Evolutionary conservation across 2,797 vertebrate genomes (phyloP).

Genomic region (Vireo griseus): DNA sequence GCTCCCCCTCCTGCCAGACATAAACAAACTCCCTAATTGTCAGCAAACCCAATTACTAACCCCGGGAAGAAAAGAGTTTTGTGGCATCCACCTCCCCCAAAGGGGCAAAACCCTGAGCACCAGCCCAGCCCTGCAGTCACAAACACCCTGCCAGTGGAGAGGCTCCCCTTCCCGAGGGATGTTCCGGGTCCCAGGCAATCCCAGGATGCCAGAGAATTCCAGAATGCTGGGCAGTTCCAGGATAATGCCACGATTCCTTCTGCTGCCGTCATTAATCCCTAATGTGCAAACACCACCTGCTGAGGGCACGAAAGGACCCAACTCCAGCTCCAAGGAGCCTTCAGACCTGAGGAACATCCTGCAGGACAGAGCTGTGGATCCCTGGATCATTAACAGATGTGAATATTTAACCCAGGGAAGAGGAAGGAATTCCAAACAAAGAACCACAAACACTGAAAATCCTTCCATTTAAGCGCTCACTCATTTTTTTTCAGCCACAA

Average conservation of each 20-base stretch:
- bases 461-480: neutral
- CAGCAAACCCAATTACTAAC: neutral
- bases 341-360: neutral
- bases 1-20: fast-evolving
- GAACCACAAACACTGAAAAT: neutral
- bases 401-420: neutral
- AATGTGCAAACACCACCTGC: neutral
- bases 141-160: neutral
- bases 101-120: fast-evolving
- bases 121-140: neutral
- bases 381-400: neutral
- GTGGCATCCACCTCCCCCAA: neutral
- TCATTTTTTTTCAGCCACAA: neutral
- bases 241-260: neutral
- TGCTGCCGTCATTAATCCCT: neutral
- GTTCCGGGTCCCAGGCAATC: neutral
- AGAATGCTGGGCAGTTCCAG: too few relatives aligned
- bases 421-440: neutral
- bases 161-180: neutral
- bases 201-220: neutral
- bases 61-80: neutral
- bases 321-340: neutral
- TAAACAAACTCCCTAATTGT: neutral
- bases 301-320: neutral
- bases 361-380: neutral